Percentiles rank a stretch among this genome's conserved stretches.
Conservation (phyloP, 2,797 vertebrate species). For the Gymnothorax reevesii region DNA sequence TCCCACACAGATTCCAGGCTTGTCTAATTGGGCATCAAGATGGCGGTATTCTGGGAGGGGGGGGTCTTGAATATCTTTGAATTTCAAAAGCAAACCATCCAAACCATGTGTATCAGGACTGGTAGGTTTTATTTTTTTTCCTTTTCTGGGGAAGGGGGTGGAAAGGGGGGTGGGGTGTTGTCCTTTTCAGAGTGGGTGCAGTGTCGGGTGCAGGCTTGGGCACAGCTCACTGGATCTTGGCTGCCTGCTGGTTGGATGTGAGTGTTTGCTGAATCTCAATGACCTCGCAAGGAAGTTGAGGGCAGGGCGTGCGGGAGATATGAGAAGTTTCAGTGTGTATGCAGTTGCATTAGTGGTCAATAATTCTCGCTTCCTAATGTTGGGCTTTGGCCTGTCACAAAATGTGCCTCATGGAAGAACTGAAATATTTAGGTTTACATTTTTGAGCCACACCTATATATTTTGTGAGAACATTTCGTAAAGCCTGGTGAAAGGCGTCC, state of each 20-base stretch:
- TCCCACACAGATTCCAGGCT: constrained; percentile 39
- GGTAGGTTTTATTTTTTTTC: constrained; percentile 36
- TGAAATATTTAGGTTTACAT: not conserved
- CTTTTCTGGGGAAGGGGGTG: not conserved
- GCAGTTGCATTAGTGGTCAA: constrained; percentile 36
- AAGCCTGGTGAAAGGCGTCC: not conserved
- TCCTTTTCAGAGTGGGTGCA: constrained; percentile 38
- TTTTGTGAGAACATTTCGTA: not conserved
- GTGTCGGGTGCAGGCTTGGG: constrained; percentile 39
- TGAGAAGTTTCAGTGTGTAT: constrained; percentile 48
- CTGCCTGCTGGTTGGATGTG: constrained; percentile 31
- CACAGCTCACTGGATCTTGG: constrained; percentile 52
- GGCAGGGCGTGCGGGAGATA: constrained; percentile 52
- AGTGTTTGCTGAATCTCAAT: constrained; percentile 65
- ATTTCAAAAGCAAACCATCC: constrained; percentile 45
- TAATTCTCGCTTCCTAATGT: constrained; percentile 38
- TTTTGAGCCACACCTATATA: not conserved
- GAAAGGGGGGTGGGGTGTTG: constrained; percentile 37
- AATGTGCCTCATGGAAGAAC: not conserved
- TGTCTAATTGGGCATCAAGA: constrained; percentile 38
- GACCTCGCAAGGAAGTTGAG: constrained; percentile 56
- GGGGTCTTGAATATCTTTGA: constrained; percentile 52
- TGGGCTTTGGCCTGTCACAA: constrained; percentile 46
- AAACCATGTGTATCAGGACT: constrained; percentile 43
- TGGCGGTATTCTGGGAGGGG: constrained; percentile 37